Evolutionary conservation across 2,888 invertebrate genomes (phyloP), one percentile per base, ranked within the genome.

Genomic region (Halictus quadricinctus): DNA sequence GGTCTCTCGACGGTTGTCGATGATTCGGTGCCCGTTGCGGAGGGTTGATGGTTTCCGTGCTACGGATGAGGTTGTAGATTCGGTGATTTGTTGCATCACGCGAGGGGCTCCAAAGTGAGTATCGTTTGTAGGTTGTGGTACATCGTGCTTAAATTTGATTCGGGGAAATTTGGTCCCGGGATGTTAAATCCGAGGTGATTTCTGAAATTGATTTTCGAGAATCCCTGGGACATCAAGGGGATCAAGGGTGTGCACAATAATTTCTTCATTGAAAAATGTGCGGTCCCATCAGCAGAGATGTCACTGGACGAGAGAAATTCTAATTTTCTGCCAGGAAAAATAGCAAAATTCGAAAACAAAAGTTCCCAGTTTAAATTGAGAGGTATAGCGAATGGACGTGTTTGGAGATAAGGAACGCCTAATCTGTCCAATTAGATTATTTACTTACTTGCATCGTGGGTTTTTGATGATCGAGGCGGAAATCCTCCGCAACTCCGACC

Each of bases 391-490:
- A 54, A 21, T 58, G n/a, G 12, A 58, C 58, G 58, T 12, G 21
- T n/a, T n/a, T 12, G 12, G 4, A 58, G n/a, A 4, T n/a, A 58
- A 58, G 29, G 29, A 25, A 2, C 13, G 15, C 15, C 7, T 25
- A 64, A 64, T 64, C 12, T 13, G 2, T 15, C 64, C 15, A 64
- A 64, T 66, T 66, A 18, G 21, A 36, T 36, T 8, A 8, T 36
- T 21, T 18, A 18, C 4, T 36, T 66, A 8, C 36, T 66, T 8
- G 0, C 36, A 4, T 12, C 80, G 88, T 82, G 82, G 89, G 82
- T 87, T 54, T 36, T 54, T 43, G 41, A 41, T n/a, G 41, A 21
- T 43, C 12, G 5, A n/a, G 21, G n/a, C 21, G 43, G 41, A 70
- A n/a, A 41, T 70, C 5, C 6, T 70, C n/a, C 5, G n/a, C n/a